A percentile compares a stretch with the other conserved stretches of the same genome.
These are phyloP conservation scores for Aotus griseimembra DNA, from an alignment of 2,797 vertebrate genomes.

Conservation along the genomic window DNA sequence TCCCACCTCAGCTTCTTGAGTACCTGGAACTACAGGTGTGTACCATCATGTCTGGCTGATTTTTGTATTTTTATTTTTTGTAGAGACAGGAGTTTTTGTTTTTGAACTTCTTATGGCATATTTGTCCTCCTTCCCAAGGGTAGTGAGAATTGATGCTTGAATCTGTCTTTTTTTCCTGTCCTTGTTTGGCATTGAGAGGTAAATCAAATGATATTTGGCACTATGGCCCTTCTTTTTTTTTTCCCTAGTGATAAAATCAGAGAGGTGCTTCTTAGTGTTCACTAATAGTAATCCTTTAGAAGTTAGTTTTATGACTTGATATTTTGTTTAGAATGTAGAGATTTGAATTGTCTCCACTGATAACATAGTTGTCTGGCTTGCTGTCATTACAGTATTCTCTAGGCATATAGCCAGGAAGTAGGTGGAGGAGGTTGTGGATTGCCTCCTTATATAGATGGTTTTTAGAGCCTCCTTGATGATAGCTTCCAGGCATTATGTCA, in stretches of 20 bases:
- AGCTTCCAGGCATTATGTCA: slow-evolving; percentile 24
- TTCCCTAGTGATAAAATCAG: neutral
- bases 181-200: slow-evolving; percentile 37
- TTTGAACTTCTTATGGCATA: slow-evolving; percentile 2
- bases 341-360: slow-evolving; percentile 24
- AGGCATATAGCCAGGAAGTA: slow-evolving; percentile 58
- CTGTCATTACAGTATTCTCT: slow-evolving; percentile 45
- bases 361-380: slow-evolving; percentile 25
- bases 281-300: slow-evolving; percentile 28
- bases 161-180: neutral
- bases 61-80: too few relatives aligned
- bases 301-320: slow-evolving; percentile 43
- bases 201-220: slow-evolving; percentile 8
- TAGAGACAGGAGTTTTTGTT: neutral
- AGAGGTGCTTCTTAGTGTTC: slow-evolving; percentile 35
- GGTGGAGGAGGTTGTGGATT: slow-evolving; percentile 50
- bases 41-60: neutral
- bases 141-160: neutral
- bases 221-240: neutral
- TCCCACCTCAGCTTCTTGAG: neutral
- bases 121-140: neutral
- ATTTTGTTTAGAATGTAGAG: slow-evolving; percentile 48
- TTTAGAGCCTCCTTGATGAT: slow-evolving; percentile 54
- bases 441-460: slow-evolving; percentile 56
- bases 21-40: neutral